phyloP scores from a whole-genome alignment of 2,113 vertebrate genomes.

The Petaurus breviceps region DNA sequence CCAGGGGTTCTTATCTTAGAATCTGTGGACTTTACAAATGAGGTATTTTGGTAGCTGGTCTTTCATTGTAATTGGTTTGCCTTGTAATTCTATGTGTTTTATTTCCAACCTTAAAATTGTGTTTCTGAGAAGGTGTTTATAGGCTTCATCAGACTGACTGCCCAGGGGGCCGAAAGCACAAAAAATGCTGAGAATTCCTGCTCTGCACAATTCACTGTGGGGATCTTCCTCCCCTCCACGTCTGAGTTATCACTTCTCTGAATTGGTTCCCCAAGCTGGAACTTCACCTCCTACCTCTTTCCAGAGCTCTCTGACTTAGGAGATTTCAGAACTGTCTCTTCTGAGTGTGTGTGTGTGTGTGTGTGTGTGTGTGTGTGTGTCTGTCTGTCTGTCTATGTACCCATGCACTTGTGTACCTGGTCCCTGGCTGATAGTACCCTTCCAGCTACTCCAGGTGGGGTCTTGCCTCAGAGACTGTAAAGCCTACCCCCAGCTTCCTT shows the following conservation, averaged over 20 bases:
- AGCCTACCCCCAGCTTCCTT: neutral
- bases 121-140: neutral
- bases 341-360: neutral
- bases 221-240: neutral
- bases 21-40: neutral
- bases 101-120: neutral
- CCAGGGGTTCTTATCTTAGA: neutral
- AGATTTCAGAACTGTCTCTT: neutral
- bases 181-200: neutral
- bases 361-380: too few relatives aligned
- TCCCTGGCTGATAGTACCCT: neutral
- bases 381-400: neutral
- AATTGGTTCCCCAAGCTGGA: neutral
- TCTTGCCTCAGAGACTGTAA: neutral
- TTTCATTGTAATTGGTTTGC: neutral
- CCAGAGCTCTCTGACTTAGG: neutral
- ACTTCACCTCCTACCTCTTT: neutral
- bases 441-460: neutral
- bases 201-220: neutral
- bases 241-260: neutral
- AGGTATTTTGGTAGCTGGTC: neutral
- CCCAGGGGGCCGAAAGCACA: neutral
- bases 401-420: neutral
- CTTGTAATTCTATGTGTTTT: neutral
- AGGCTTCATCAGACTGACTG: neutral